Conservation (phyloP, 2,888 invertebrate genomes). For the Phasia obesa region DNA sequence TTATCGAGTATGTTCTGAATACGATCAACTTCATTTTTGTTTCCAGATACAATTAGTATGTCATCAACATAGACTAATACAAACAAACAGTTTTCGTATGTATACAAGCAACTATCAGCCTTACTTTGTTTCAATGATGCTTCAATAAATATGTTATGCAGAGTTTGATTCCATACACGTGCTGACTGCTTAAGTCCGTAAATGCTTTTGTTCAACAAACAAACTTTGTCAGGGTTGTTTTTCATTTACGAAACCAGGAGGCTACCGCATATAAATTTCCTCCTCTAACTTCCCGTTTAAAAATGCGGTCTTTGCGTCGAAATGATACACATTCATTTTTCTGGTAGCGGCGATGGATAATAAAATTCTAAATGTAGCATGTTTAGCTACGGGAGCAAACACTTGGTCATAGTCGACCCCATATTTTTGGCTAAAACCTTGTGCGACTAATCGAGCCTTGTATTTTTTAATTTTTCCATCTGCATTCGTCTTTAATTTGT, state of each 20-base stretch:
- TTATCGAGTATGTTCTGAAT: not conserved
- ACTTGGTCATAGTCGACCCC: conserved; percentile 10
- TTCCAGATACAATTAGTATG: not conserved
- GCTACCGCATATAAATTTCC: conserved; percentile 62
- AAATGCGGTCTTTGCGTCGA: conserved; percentile 64
- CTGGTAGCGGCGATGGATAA: not conserved
- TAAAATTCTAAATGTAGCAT: too few species aligned
- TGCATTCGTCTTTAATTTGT: conserved; percentile 10
- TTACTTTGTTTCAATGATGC: too few species aligned
- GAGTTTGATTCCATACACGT: too few species aligned
- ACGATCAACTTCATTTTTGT: not conserved
- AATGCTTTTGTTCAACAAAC: not conserved
- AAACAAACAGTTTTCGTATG: too few species aligned
- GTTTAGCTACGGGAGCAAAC: too few species aligned
- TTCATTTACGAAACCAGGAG: conserved; percentile 56
- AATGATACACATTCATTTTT: conserved; percentile 21
- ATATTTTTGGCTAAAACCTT: not conserved
- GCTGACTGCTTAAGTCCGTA: conserved; percentile 5
- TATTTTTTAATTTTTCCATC: too few species aligned
- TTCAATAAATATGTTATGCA: too few species aligned
- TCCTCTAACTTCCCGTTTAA: conserved; percentile 28
- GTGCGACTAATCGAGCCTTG: too few species aligned
- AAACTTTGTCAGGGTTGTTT: conserved; percentile 33
- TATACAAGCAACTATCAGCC: too few species aligned
- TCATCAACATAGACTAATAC: too few species aligned